Evolutionary conservation across 2,113 vertebrate genomes (phyloP).

Genomic region (Dromaius novaehollandiae): DNA sequence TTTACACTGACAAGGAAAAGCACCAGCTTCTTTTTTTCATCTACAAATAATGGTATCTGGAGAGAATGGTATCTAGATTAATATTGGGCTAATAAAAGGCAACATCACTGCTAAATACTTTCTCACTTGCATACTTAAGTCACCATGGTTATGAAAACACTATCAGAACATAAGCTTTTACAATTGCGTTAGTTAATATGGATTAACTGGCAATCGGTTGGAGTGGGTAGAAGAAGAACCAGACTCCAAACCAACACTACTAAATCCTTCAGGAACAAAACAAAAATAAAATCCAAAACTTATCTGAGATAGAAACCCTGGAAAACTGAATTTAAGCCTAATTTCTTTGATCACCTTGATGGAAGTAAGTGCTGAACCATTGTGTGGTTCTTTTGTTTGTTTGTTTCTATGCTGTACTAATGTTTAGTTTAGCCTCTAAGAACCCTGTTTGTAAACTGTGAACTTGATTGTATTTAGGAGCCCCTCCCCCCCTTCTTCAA

Average conservation of each 20-base stretch:
- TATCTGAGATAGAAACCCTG: neutral
- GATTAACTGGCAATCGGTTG: neutral
- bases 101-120: neutral
- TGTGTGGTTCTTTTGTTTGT: neutral
- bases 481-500: neutral
- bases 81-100: neutral
- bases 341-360: neutral
- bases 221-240: neutral
- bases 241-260: neutral
- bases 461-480: neutral
- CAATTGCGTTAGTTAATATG: neutral
- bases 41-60: neutral
- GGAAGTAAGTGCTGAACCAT: neutral
- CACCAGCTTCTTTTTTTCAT: neutral
- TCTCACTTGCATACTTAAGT: neutral
- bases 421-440: neutral
- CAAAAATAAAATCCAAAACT: neutral
- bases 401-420: neutral
- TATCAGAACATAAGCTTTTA: neutral
- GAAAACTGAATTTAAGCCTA: conserved; percentile 33
- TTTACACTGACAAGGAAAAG: neutral
- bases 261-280: conserved; percentile 18
- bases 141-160: neutral
- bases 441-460: neutral
- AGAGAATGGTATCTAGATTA: neutral